Evolutionary conservation across 2,113 vertebrate species (phyloP).

Genomic region (Hyperopisus bebe): DNA sequence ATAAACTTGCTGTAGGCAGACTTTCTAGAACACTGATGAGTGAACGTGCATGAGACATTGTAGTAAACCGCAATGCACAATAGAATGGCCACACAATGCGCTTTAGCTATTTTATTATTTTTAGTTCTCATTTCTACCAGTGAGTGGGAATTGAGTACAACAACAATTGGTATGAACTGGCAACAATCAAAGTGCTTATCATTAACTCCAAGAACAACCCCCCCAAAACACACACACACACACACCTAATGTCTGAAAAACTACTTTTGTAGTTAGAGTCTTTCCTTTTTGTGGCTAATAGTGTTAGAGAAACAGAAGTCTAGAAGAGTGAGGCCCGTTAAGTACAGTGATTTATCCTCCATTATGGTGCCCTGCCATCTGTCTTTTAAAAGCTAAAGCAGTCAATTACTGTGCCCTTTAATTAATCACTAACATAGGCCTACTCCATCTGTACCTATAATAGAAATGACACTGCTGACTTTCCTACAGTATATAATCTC

Average conservation of each 20-base stretch:
- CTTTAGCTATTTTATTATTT: background rate
- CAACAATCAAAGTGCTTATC: background rate
- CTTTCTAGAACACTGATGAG: background rate
- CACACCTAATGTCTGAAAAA: background rate
- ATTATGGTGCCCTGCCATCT: conserved; percentile 47
- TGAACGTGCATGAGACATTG: background rate
- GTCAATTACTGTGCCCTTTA: conserved; percentile 43
- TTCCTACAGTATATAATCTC: conserved; percentile 20
- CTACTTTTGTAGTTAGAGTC: background rate
- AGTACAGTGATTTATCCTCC: conserved; percentile 43
- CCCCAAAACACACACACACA: background rate
- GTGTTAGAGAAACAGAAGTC: background rate
- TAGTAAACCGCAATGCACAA: background rate
- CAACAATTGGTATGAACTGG: background rate
- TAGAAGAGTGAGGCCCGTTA: conserved; percentile 39
- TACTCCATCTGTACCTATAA: conserved; percentile 46
- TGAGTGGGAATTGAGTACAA: background rate
- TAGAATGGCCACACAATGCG: background rate
- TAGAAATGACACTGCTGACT: conserved; percentile 20
- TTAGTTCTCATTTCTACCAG: background rate
- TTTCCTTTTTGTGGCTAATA: conserved; percentile 10
- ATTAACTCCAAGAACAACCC: background rate
- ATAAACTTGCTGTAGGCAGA: background rate
- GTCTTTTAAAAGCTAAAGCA: conserved; percentile 48
- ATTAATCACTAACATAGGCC: conserved; percentile 47